Base-by-base conservation (phyloP, 2,888 invertebrate genomes). In the Drosophila lutescens region DNA sequence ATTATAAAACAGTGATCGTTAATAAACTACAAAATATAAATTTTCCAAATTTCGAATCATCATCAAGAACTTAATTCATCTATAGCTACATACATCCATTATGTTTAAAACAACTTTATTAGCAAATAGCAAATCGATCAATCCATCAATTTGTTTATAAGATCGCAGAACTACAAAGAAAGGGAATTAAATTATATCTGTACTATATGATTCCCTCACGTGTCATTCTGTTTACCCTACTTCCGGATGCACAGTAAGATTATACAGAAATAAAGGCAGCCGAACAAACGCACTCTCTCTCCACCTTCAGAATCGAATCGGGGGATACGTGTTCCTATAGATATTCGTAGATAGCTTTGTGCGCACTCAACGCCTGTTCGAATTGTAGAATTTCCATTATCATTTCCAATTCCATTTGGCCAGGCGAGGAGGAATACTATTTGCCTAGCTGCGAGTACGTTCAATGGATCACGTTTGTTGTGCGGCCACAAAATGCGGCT, bases 401-500 rank as follows among this genome's bases (percentile, higher is more conserved):
- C 46, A 69, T 69, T 68, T 53, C 40, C 51, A 43, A 47, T 59
- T 53, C 40, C 68, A 46, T 69, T 69, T 59, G 40, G 41, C 41
- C 30, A 26, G 47, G 30, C 53, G 49, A 26, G 32, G 34, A 50
- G 32, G 40, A 50, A 38, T n/a, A 50, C 47, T 57, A 40, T 51
- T 50, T 68, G 46, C n/a, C 20, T 69, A 69, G 34, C 44, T 60
- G 49, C 34, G 49, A 32, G 26, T 60, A 50, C 51, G 47, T 54
- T 86, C 56, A 63, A 71, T 83, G 68, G 66, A 73, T 62, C 76
- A 60, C 84, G 66, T 77, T 75, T 86, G 75, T 71, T 56, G 57
- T 47, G 23, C 17, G 38, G 12, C 44, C 8, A 53, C 34, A 47
- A 60, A 51, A 57, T 54, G 47, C 55, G 55, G 47, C 51, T 56